Conservation (phyloP, 2,113 vertebrate genomes). For the Cervus canadensis region DNA sequence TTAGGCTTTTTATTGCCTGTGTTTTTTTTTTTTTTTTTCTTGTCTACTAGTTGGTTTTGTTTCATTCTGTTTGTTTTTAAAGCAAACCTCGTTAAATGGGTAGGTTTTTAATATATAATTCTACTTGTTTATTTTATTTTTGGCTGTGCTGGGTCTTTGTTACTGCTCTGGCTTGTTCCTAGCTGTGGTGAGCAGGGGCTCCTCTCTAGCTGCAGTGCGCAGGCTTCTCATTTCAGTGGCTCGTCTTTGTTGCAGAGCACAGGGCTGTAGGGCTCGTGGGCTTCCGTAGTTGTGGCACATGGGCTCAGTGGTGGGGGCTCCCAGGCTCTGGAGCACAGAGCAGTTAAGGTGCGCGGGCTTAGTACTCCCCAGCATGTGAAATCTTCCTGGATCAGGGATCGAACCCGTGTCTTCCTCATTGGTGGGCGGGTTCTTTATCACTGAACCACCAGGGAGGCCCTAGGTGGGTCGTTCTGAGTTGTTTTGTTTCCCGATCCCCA, state of each 20-base stretch:
- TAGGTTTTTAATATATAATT: background rate
- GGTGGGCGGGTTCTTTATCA: background rate
- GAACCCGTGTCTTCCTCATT: background rate
- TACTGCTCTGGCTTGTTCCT: background rate
- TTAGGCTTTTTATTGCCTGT: background rate
- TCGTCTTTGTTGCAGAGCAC: background rate
- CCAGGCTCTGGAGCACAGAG: background rate
- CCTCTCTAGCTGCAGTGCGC: background rate
- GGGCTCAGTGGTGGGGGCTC: background rate
- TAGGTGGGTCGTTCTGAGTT: background rate
- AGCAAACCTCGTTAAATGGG: background rate
- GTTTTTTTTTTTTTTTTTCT: background rate
- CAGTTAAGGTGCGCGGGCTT: background rate
- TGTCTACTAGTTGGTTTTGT: background rate
- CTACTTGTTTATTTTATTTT: background rate
- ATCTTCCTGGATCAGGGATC: background rate
- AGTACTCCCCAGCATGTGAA: background rate
- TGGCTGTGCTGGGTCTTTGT: background rate
- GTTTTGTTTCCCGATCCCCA: background rate
- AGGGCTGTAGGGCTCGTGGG: background rate
- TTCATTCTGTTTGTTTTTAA: background rate
- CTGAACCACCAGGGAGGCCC: background rate
- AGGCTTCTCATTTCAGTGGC: background rate
- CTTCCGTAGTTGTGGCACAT: background rate
- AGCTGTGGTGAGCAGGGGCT: background rate